Evolutionary conservation across 2,113 vertebrate genomes (phyloP).

Genomic region (Hippocampus guttulatus): DNA sequence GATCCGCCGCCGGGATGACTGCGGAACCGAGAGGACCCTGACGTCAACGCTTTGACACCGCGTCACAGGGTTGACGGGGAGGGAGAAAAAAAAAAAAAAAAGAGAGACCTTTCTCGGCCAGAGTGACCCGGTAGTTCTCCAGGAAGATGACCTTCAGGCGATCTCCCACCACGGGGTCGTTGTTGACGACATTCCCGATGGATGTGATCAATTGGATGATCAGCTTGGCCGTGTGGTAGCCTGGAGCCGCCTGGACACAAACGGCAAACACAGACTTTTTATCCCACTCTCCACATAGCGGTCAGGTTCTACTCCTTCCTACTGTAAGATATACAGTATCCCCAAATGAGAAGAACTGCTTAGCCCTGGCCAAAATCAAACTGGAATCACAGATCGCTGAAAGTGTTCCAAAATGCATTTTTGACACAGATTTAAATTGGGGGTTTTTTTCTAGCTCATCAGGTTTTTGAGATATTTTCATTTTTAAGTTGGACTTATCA

Average conservation of each 20-base stretch:
- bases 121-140: constrained; percentile 88
- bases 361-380: too few relatives aligned
- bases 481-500: too few relatives aligned
- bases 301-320: too few relatives aligned
- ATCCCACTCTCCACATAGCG: too few relatives aligned
- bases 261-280: not conserved
- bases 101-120: constrained; percentile 86
- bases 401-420: too few relatives aligned
- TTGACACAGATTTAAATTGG: too few relatives aligned
- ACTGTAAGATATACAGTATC: too few relatives aligned
- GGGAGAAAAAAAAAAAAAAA: not conserved
- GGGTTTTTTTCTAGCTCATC: too few relatives aligned
- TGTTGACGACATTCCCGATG: constrained; percentile 86
- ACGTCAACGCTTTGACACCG: not conserved
- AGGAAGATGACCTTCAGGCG: constrained; percentile 87
- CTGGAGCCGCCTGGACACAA: constrained; percentile 80
- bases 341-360: too few relatives aligned
- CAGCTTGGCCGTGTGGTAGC: constrained; percentile 92
- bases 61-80: not conserved
- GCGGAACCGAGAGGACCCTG: not conserved
- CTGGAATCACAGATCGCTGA: too few relatives aligned
- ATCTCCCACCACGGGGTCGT: constrained; percentile 83
- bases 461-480: too few relatives aligned
- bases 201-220: constrained; percentile 87
- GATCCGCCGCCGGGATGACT: constrained; percentile 83